Base-by-base conservation (phyloP, 2,888 invertebrate genomes). In the Kryphioiulus occultus region DNA sequence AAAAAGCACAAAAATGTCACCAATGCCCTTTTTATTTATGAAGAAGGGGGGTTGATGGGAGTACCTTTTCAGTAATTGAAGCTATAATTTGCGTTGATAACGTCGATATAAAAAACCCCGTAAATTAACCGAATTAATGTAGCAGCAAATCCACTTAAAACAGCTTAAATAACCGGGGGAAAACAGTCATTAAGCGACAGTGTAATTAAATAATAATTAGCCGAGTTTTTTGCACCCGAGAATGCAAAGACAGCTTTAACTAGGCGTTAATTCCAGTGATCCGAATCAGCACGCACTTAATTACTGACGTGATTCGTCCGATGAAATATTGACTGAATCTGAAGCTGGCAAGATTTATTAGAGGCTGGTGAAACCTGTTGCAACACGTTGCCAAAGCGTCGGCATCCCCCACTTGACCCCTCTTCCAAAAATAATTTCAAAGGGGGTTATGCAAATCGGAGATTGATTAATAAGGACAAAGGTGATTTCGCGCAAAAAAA, bases 11-110 rank as follows among this genome's bases (percentile, higher is more conserved):
- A 35, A 35, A 35, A 35, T 35, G 35, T 7, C n/a, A n/a, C n/a
- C n/a, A n/a, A n/a, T n/a, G n/a, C 35, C 35, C 3, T 68, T 68
- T 68, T 68, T 68, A 7, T 68, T 26, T 22, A 68, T 26, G 2
- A n/a, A 19, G 53, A 19, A 53, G 19, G 59, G 59, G 7, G 22
- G 53, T 22, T 68, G 59, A 68, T 68, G 59, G 26, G 26, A 68
- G 59, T 68, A 68, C 59, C 59, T 22, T 68, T 68, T 68, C 59
- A 68, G 59, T 68, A 68, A 68, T 68, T 68, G 59, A 68, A 68
- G 59, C 22, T 68, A 68, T 68, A 68, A 68, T 68, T 68, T 68
- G 59, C 26, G 59, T 68, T 68, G 59, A 68, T 68, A 68, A 68
- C n/a, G 10, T 2, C 22, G 22, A 22, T 68, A 22, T 26, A 68